Base-by-base conservation (phyloP, 92 coral and sea anemone genomes). In the Porites rus region DNA sequence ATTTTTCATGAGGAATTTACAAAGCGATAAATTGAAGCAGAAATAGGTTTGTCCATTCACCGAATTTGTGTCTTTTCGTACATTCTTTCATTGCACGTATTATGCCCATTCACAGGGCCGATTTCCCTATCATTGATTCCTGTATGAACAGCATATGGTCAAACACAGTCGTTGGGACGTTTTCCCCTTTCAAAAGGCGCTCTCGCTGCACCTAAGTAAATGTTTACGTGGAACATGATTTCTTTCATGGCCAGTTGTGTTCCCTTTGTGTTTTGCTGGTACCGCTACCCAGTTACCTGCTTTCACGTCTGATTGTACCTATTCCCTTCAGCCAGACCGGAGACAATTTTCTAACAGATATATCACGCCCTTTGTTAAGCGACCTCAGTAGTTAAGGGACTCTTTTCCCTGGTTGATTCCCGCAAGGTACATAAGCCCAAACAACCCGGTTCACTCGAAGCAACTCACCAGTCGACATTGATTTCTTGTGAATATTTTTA, bases 141-240 rank as follows among this genome's bases (percentile, higher is more conserved):
- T 73, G 79, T 63, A 72, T 74, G 64, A 51, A 64, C 51, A 65
- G 51, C 87, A 83, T 83, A 83, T 83, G 87, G 87, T 65, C 78
- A 83, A 83, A 83, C 74, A 83, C 87, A 83, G 86, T 81, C 77
- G 86, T 71, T 81, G 24, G 67, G 31, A 70, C 80, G 63, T 58
- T 83, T 74, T 73, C 51, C 46, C 52, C 72, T 83, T 73, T 83
- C 80, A 74, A 83, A 81, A 73, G 87, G 65, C 80, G 51, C 74
- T 65, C 63, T 83, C 87, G 65, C 74, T 83, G 80, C 87, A 83
- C 80, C 87, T 83, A 83, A 83, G 87, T 83, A 63, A 83, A 83
- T 83, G 87, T 83, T 83, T 73, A 74, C 87, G 87, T 65, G 87
- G 61, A 74, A 51, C 46, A 73, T 83, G 80, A 63, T 83, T 74